Percentiles rank a stretch among this genome's conserved stretches.
phyloP scores from a whole-genome alignment of 2,797 vertebrate species.

The Vespertilio murinus region DNA sequence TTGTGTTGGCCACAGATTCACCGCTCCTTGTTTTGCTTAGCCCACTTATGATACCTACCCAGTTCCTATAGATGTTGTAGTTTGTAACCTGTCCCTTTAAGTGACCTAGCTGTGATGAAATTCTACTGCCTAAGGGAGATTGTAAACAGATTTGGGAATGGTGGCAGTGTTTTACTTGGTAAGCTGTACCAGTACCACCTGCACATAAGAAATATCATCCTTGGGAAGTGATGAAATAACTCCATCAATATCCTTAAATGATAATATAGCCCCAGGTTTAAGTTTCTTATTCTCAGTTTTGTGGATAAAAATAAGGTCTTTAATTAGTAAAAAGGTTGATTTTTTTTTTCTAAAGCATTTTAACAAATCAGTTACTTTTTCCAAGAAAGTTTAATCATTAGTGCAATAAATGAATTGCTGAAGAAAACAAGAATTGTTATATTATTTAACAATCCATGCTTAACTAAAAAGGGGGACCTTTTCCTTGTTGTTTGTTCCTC shows the following conservation, averaged over 20 bases:
- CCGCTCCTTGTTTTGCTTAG: background rate
- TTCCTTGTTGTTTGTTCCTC: background rate
- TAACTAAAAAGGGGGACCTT: background rate
- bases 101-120: background rate
- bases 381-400: background rate
- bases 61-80: background rate
- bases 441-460: background rate
- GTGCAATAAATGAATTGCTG: constrained; percentile 5
- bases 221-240: constrained; percentile 1
- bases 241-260: background rate
- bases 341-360: background rate
- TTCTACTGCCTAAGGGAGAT: background rate
- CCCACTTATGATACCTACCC: background rate
- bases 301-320: background rate
- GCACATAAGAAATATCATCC: background rate
- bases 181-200: background rate
- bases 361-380: constrained; percentile 19
- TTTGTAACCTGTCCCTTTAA: constrained; percentile 2
- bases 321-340: background rate
- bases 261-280: background rate
- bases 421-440: background rate
- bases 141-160: background rate
- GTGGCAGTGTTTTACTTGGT: background rate
- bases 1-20: background rate
- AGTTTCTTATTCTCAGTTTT: constrained; percentile 2